Evolutionary conservation across 2,888 invertebrate species (phyloP), one percentile per base, ranked within the genome.

Genomic region (Aelia acuminata): DNA sequence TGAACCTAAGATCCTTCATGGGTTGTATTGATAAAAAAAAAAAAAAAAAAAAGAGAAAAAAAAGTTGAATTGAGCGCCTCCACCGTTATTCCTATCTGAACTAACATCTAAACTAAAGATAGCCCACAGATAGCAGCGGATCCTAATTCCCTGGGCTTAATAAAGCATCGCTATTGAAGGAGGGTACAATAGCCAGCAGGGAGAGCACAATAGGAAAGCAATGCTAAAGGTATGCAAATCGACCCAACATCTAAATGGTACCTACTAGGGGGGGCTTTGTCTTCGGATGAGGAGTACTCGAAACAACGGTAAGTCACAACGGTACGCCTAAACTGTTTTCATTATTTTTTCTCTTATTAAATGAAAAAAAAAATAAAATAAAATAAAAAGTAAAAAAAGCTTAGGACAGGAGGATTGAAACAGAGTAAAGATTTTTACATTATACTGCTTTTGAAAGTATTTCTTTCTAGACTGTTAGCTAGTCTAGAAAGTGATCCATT

Each of bases 151-250:
- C 18, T 35, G 18, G n/a, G 31, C 3, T 35, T 35, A 35, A 70
- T 70, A 35, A 70, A 70, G 63, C 31, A 70, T 35, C 20, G 63
- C 63, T 35, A 35, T 70, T 35, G 35, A 70, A 70, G 63, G 35
- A 35, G 63, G 35, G 63, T 7, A 70, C 63, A 70, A 70, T 70
- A 70, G 31, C 26, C 10, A 26, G 0, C 22, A 4, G 15, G 10
- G 11, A 13, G 75, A 80, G n/a, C 11, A 80, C 80, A 47, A 80
- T 80, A n/a, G 43, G 0, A n/a, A n/a, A 13, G n/a, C 11, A n/a
- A 47, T 11, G 7, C 80, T 47, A 47, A 80, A 80, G 80, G 13
- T 47, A 80, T 47, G 43, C 80, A 80, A 43, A 80, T 75, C 75
- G 39, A 39, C 20, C 22, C 3, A 20, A 39, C 75, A 80, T 80